A percentile compares a stretch with the other conserved stretches of the same genome.
Evolutionary conservation across 2,113 vertebrate species (phyloP).

Genomic region (Ascaphus truei): DNA sequence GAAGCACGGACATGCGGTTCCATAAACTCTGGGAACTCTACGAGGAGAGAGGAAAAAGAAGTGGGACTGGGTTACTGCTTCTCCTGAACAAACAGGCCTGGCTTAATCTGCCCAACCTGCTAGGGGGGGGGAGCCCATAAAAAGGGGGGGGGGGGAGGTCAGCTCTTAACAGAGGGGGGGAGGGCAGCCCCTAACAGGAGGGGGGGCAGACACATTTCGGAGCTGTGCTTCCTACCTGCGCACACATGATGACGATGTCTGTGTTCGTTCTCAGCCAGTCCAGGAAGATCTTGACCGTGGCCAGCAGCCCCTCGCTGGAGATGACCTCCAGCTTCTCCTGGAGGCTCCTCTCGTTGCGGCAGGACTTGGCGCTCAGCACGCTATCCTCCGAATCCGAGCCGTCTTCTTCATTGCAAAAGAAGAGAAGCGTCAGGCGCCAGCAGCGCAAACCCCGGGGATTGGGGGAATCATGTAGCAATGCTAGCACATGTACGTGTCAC

Average conservation of each 20-base stretch:
- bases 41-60: constrained; percentile 19
- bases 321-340: constrained; percentile 86
- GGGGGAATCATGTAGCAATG: background rate
- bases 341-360: constrained; percentile 78
- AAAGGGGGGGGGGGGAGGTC: background rate
- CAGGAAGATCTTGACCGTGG: constrained; percentile 90
- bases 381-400: constrained; percentile 86
- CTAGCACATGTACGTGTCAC: too few relatives aligned
- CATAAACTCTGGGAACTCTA: constrained; percentile 96
- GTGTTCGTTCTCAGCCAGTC: constrained; percentile 95
- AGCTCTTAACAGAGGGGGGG: too few relatives aligned
- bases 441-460: background rate
- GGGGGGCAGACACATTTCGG: too few relatives aligned
- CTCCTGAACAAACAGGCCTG: too few relatives aligned
- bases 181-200: too few relatives aligned
- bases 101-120: too few relatives aligned
- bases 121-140: background rate
- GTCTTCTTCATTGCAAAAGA: constrained; percentile 62
- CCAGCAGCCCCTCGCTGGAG: constrained; percentile 82
- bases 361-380: constrained; percentile 74
- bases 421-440: background rate
- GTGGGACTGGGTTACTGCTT: too few relatives aligned
- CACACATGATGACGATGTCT: constrained; percentile 92
- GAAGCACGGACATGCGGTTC: constrained; percentile 92
- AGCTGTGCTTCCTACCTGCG: too few relatives aligned